Evolutionary conservation across 2,888 invertebrate species (phyloP), one percentile per base, ranked within the genome.

Genomic region (Callyntrura guangdongensis): DNA sequence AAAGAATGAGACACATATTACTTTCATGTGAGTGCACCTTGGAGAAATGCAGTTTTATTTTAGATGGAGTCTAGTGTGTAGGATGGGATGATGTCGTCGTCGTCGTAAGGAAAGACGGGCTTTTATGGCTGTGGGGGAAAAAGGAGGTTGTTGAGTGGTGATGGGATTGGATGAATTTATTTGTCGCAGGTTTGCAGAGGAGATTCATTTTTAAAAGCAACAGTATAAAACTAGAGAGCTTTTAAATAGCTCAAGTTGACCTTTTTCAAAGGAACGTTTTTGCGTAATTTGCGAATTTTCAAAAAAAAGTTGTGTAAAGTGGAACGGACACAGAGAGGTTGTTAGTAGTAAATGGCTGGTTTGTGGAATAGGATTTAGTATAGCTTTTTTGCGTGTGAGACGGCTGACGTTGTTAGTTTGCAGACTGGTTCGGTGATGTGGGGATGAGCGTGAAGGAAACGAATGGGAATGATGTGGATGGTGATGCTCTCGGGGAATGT

Each of bases 1-100:
- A 81, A 45, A 61, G 61, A 81, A 59, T 61, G 81, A 81, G 81
- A 81, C 81, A 81, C 61, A 61, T 59, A 81, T 36, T 27, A 17
- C 9, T 17, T 77, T 2, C 11, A 67, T 81, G 36, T 11, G 81
- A 61, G 45, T 81, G 81, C 81, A 81, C 61, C 81, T 81, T 45
- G 36, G 20, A 81, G 61, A 81, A 81, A 81, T 81, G 81, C 61
- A 81, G 59, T 53, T 81, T 77, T 20, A n/a, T 3, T 74, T 27
- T 22, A 56, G 77, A 77, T 36, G 11, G 45, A 69, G 20, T 74
- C 6, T 49, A 25, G 45, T 79, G 56, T 25, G 79, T 56, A 79
- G 79, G 79, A 6, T 79, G 56, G 20, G 20, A 36, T 36, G 36
- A 36, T 36, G n/a, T 14, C 59, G n/a, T 59, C 59, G n/a, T 59